Percentiles rank a stretch among this genome's conserved stretches.
Conservation (phyloP, 2,113 vertebrate species). For the Megaceryle maxima region DNA sequence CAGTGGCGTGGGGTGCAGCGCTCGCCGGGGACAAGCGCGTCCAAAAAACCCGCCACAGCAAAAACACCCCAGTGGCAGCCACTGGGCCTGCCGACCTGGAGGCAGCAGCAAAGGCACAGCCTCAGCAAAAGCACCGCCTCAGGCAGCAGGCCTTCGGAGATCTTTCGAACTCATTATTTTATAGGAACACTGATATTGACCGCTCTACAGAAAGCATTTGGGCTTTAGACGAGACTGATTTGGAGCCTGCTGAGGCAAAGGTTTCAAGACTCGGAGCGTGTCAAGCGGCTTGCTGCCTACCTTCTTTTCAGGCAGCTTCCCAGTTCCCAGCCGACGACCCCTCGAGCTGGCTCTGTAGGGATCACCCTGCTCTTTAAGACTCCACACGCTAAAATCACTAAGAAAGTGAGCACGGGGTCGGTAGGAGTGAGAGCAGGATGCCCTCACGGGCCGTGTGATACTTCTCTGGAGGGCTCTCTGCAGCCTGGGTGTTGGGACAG, state of each 20-base stretch:
- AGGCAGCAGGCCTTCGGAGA: too few relatives aligned
- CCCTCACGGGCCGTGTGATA: rapidly evolving
- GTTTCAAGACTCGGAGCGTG: too few relatives aligned
- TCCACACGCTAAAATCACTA: not conserved
- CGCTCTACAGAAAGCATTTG: rapidly evolving
- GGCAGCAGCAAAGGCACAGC: rapidly evolving
- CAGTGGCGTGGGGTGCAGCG: rapidly evolving
- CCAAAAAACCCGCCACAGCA: not conserved
- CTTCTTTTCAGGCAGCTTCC: not conserved
- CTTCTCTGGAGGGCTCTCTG: too few relatives aligned
- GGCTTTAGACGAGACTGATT: rapidly evolving
- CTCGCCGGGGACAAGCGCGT: not conserved
- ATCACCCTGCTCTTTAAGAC: rapidly evolving
- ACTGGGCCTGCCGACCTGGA: rapidly evolving
- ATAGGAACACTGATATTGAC: rapidly evolving
- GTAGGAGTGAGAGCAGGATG: too few relatives aligned
- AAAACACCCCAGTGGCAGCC: rapidly evolving
- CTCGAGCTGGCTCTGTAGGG: rapidly evolving
- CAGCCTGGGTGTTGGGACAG: not conserved
- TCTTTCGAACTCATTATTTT: not conserved
- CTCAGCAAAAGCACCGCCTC: not conserved
- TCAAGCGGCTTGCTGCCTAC: rapidly evolving
- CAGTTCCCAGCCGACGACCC: not conserved
- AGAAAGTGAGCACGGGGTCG: rapidly evolving
- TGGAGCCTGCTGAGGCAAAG: not conserved